Conservation (phyloP, 2,113 vertebrate genomes). For the Alexandromys fortis region DNA sequence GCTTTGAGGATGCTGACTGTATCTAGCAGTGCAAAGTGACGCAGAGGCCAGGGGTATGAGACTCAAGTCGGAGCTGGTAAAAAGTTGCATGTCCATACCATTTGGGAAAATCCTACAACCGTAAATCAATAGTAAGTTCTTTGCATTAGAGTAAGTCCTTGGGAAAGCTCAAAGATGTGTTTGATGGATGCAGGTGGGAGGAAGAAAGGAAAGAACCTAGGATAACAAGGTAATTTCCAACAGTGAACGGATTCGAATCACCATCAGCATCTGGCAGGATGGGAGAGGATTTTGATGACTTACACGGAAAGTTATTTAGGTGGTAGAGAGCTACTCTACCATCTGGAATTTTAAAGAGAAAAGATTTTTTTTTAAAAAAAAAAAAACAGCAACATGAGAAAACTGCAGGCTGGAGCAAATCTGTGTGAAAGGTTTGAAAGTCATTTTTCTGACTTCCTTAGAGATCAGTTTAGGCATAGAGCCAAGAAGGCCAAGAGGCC, state of each 20-base stretch:
- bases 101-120: neutral
- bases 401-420: neutral
- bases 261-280: neutral
- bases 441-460: neutral
- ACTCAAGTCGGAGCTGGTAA: neutral
- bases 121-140: neutral
- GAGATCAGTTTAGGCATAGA: neutral
- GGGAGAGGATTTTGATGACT: neutral
- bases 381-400: neutral
- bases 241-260: neutral
- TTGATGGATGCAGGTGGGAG: too few species aligned
- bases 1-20: neutral
- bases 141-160: neutral
- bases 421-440: neutral
- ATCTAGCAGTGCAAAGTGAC: neutral
- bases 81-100: neutral
- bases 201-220: neutral
- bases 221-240: neutral
- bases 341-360: slow-evolving; percentile 40
- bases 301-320: slow-evolving; percentile 16
- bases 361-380: neutral
- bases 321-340: neutral
- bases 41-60: neutral
- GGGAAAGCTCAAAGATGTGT: neutral
- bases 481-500: neutral